Conservation (phyloP, 2,797 vertebrate genomes). For the Anas flavirostris region DNA sequence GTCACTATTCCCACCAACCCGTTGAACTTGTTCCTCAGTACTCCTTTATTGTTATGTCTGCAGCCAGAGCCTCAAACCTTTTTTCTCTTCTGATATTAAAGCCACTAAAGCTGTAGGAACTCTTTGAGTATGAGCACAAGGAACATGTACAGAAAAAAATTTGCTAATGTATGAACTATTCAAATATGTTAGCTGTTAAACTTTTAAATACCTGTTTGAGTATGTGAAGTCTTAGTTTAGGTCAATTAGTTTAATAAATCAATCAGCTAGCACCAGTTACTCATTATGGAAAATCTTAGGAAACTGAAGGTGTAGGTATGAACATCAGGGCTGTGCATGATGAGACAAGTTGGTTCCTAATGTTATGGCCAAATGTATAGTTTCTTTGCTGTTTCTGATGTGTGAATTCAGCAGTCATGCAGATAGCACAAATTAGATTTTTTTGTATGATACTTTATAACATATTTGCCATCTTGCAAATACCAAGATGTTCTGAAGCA, state of each 20-base stretch:
- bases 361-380: neutral
- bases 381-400: neutral
- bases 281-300: neutral
- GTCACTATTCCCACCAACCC: neutral
- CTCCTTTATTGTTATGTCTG: neutral
- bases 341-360: neutral
- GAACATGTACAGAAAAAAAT: neutral
- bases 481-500: neutral
- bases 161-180: neutral
- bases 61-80: neutral
- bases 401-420: fast-evolving
- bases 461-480: neutral
- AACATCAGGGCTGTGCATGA: neutral
- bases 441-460: neutral
- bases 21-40: neutral
- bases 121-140: neutral
- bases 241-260: neutral
- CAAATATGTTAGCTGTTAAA: neutral
- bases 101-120: neutral
- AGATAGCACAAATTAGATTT: neutral
- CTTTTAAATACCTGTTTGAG: neutral
- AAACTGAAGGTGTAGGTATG: neutral
- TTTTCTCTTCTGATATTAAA: neutral
- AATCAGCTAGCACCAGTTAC: neutral
- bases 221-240: neutral